Conservation (phyloP, 1,140 invertebrate species). For the Papilio polyxenes region DNA sequence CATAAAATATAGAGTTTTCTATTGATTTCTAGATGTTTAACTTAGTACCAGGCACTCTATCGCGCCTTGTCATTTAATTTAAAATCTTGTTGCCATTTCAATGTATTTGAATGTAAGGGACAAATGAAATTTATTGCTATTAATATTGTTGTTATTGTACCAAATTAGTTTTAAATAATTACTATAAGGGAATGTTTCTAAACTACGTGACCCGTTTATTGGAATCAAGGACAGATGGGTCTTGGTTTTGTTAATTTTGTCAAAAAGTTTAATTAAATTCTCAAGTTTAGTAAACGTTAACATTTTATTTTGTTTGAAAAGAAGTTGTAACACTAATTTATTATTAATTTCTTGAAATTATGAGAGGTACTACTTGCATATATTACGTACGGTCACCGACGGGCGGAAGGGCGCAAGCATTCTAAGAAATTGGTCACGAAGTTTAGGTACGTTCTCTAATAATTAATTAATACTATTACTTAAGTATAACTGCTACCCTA, state of each 20-base stretch:
- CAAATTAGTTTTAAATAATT: neutral
- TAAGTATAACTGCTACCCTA: neutral
- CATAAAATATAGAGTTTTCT: neutral
- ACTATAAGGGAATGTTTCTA: neutral
- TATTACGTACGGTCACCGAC: no score
- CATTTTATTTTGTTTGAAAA: no score
- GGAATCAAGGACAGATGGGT: no score
- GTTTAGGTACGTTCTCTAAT: neutral
- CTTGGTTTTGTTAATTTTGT: no score
- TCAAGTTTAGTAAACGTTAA: no score
- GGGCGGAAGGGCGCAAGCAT: no score
- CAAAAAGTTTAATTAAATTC: no score
- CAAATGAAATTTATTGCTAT: neutral
- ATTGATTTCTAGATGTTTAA: neutral
- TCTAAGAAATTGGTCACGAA: neutral
- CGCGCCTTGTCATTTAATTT: neutral
- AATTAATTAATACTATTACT: no score
- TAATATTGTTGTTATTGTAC: neutral
- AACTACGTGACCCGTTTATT: neutral
- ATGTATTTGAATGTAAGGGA: conserved; percentile 5
- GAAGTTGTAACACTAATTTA: no score
- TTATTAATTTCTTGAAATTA: no score
- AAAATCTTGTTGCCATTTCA: neutral
- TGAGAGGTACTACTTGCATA: no score
- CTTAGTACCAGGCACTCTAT: neutral